Percentiles rank a stretch among this genome's conserved stretches.
phyloP scores from a whole-genome alignment of 2,113 vertebrate genomes.

The Phainopepla nitens region DNA sequence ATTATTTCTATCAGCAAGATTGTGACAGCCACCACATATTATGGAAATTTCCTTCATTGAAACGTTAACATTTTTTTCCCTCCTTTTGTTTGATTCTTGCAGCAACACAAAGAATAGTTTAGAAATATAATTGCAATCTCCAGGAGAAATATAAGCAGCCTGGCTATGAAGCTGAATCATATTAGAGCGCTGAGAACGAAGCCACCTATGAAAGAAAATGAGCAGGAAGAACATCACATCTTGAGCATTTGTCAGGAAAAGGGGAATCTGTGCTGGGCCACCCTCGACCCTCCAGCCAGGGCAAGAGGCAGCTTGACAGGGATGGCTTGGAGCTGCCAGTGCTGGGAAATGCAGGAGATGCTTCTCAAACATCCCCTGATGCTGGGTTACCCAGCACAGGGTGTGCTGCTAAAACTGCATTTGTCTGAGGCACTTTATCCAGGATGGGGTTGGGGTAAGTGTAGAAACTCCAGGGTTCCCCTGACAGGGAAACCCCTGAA shows the following conservation, averaged over 20 bases:
- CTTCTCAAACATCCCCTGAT: not conserved
- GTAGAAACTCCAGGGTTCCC: no score
- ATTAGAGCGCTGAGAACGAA: not conserved
- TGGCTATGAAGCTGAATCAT: not conserved
- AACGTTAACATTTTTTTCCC: not conserved
- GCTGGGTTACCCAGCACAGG: not conserved
- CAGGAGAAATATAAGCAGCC: slow-evolving; percentile 23
- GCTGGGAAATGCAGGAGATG: not conserved
- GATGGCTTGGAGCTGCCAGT: not conserved
- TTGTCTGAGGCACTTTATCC: not conserved
- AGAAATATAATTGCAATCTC: slow-evolving; percentile 36
- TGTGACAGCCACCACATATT: slow-evolving; percentile 60
- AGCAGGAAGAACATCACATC: not conserved
- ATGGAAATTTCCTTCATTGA: slow-evolving; percentile 47
- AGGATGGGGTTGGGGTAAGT: no score
- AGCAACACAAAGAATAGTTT: slow-evolving; percentile 25
- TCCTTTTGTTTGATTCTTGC: slow-evolving; percentile 15
- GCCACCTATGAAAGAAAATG: slow-evolving; percentile 6
- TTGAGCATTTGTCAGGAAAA: slow-evolving; percentile 13
- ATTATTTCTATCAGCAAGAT: slow-evolving; percentile 65
- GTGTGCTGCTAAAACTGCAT: not conserved
- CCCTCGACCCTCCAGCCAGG: not conserved
- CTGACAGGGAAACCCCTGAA: no score
- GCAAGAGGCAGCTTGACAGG: not conserved
- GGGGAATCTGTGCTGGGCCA: not conserved